Evolutionary conservation across 2,797 vertebrate genomes (phyloP), one percentile per base, ranked within the genome.

Genomic region (Etheostoma nigrum): DNA sequence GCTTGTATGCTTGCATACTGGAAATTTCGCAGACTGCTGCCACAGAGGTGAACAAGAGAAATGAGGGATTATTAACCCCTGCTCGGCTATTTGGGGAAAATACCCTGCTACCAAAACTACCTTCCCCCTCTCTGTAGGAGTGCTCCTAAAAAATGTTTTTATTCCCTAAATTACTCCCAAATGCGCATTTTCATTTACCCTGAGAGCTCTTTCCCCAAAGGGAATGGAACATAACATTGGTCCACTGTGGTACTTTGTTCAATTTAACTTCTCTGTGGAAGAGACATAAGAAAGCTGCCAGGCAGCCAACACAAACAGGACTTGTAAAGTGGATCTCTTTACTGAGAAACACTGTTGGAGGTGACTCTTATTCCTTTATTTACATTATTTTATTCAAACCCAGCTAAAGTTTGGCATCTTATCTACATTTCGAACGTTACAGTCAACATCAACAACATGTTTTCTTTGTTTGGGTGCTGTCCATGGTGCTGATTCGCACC

Each of bases 11-110:
- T 40, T 33, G 63, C 79, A 84, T 47, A 68, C 87, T 91, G 91
- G 82, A 92, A 81, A 92, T 88, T 90, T 93, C 85, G 40, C 92
- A 54, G 54, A 83, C 75, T 83, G 76, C 75, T 85, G 90, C 88
- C 83, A 91, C 78, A 52, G 54, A 78, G 72, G 73, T 77, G 60
- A 67, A 53, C 4, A 66, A 44, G 42, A 89, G 83, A 86, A 86
- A 84, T 77, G 86, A 86, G 57, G 75, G 61, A 74, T 80, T 83
- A 73, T 88, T 91, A 90, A 92, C 90, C 88, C 82, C 65, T 86
- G 84, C 85, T 78, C 69, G n/a, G 64, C 73, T 75, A 42, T 76
- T 74, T 64, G 33, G 15, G 60, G 55, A 42, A 83, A 86, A 74
- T 14, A 67, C 49, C 51, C n/a, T 42, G 1, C 54, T 23, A 64